Evolutionary conservation across 2,888 invertebrate genomes (phyloP).

Genomic region (Drosophila atripex): DNA sequence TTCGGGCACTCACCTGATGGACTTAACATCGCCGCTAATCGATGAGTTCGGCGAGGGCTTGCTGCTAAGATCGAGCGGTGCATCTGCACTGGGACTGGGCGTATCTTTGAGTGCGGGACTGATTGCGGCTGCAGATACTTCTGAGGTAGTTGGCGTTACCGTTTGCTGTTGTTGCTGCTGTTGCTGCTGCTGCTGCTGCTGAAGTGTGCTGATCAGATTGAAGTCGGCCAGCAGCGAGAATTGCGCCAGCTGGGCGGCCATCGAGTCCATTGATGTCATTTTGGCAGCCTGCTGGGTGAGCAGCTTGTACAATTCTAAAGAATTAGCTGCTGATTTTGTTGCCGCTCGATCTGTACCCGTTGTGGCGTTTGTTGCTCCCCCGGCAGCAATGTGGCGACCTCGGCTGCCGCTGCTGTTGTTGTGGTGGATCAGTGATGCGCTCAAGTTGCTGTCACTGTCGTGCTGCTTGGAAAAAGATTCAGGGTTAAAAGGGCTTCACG

Average conservation of each 20-base stretch:
- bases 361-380: neutral
- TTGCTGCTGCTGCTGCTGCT: constrained; percentile 65
- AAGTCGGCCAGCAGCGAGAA: constrained; percentile 61
- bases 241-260: constrained; percentile 87
- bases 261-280: constrained; percentile 87
- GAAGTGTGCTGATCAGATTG: constrained; percentile 65
- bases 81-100: constrained; percentile 84
- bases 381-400: constrained; percentile 37
- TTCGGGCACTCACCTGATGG: constrained; percentile 86
- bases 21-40: constrained; percentile 85
- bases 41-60: constrained; percentile 87
- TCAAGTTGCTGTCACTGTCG: constrained; percentile 88
- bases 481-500: neutral
- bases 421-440: constrained; percentile 76
- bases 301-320: constrained; percentile 74
- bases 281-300: constrained; percentile 82
- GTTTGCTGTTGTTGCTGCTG: constrained; percentile 61
- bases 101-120: constrained; percentile 84
- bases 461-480: constrained; percentile 59
- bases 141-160: constrained; percentile 84
- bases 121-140: constrained; percentile 81
- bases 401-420: constrained; percentile 37
- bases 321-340: constrained; percentile 40
- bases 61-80: constrained; percentile 93
- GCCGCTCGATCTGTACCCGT: constrained; percentile 5